Evolutionary conservation across 1,140 invertebrate species (phyloP), one percentile per base, ranked within the genome.

Genomic region (Caerostris darwini): DNA sequence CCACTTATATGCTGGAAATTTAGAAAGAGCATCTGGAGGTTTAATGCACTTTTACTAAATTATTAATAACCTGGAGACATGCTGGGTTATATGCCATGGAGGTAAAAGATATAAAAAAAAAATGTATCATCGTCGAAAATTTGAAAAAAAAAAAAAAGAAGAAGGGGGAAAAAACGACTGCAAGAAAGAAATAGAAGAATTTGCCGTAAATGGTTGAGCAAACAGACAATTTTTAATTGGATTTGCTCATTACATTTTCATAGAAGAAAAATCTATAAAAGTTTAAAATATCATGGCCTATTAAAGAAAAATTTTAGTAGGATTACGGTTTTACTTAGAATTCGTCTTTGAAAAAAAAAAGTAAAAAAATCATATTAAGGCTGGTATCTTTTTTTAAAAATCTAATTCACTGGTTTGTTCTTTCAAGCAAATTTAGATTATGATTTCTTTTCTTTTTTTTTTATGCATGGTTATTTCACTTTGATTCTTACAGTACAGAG

Each of bases 11-110:
- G 53, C 50, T 69, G n/a, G 64, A 89, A 94, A 88, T 54, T 88
- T 89, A 7, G 86, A 89, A 77, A 71, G 59, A 93, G 64, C 53
- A 56, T 67, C 82, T 87, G 54, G 92, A 58, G 69, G 17, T 94
- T 88, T 88, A 94, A 94, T 94, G 69, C 64, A 57, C 69, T 94
- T 94, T 88, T 88, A 71, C 83, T 94, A 94, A 88, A 94, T 94
- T 94, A 94, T 94, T 94, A 94, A 94, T 94, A 94, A 61, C 67
- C 69, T 50, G 14, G 17, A 58, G 58, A 94, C 61, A 88, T n/a
- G 19, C 8, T 6, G n/a, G 71, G 34, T 61, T 14, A 94, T 87
- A 82, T 94, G 57, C n/a, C 34, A 90, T 50, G 58, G 54, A 77
- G 69, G 81, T 88, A 94, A 94, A 93, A 89, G 86, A 64, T 81